These are phyloP conservation scores for Artemia sinica DNA, from an alignment of 2,888 invertebrate genomes.

Conservation along the genomic window DNA sequence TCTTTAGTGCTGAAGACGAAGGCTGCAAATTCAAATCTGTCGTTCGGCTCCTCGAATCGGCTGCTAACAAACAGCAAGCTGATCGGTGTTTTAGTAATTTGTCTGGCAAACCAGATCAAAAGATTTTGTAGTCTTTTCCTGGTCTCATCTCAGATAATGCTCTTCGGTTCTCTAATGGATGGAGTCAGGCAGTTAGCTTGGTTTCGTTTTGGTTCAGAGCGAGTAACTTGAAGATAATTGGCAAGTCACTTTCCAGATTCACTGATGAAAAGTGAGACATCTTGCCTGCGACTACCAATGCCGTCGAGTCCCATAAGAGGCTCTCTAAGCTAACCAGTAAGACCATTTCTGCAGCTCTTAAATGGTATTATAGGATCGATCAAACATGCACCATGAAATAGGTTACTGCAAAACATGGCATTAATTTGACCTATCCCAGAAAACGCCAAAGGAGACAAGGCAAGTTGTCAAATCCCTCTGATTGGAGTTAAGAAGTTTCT, in stretches of 20 bases:
- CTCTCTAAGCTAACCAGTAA: background rate
- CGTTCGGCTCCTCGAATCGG: background rate
- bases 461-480: background rate
- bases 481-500: too few species aligned
- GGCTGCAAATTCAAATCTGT: background rate
- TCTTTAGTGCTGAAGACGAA: background rate
- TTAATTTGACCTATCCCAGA: background rate
- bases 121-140: background rate
- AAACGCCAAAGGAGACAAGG: background rate
- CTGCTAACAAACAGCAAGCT: background rate
- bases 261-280: background rate
- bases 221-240: background rate
- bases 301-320: background rate
- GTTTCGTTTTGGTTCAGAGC: background rate
- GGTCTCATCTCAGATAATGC: background rate
- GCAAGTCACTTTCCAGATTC: background rate
- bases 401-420: background rate
- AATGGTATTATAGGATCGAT: background rate
- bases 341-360: background rate
- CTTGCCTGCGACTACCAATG: slow-evolving; percentile 12
- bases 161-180: background rate
- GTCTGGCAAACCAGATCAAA: slow-evolving; percentile 2
- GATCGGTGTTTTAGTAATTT: background rate
- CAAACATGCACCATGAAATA: background rate
- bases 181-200: background rate